Conservation (phyloP, 2,113 vertebrate species). For the Triplophysa tibetana region DNA sequence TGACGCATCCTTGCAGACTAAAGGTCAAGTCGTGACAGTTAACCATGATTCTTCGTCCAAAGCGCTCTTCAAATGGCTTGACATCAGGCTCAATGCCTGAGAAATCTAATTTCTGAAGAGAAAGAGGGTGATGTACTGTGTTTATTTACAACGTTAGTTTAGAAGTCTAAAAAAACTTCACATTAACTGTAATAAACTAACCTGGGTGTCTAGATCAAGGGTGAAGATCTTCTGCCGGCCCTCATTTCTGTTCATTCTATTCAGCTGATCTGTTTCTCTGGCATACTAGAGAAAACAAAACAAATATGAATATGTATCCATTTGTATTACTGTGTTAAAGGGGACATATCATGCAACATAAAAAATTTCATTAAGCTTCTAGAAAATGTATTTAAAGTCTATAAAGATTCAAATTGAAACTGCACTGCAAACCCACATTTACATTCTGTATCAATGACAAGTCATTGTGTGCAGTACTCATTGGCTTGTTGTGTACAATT, state of each 20-base stretch:
- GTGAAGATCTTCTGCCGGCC: slow-evolving; percentile 91
- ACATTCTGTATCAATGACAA: too few relatives aligned
- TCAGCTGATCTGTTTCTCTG: slow-evolving; percentile 95
- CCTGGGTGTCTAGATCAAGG: slow-evolving; percentile 94
- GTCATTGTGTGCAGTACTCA: too few relatives aligned
- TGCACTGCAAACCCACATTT: too few relatives aligned
- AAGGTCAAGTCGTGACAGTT: slow-evolving; percentile 91
- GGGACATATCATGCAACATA: too few relatives aligned
- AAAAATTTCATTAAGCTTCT: too few relatives aligned
- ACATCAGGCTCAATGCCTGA: slow-evolving; percentile 93
- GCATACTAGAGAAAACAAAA: slow-evolving; percentile 78
- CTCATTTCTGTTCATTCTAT: slow-evolving; percentile 92
- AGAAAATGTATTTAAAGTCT: too few relatives aligned
- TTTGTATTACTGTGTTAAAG: too few relatives aligned
- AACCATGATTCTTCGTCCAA: slow-evolving; percentile 85
- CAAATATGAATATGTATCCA: too few relatives aligned
- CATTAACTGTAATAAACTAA: slow-evolving; percentile 58
- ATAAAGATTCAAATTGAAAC: too few relatives aligned
- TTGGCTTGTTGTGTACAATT: too few relatives aligned
- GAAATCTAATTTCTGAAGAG: slow-evolving; percentile 88
- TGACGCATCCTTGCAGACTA: slow-evolving; percentile 86
- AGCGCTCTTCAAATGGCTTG: slow-evolving; percentile 93
- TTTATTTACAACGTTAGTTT: slow-evolving; percentile 33
- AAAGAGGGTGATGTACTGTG: neutral
- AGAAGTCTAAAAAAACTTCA: slow-evolving; percentile 19